Percentiles rank a stretch among this genome's conserved stretches.
These are phyloP conservation scores for Ascidia mentula DNA, from an alignment of 23 tunicate genomes.

Conservation along the genomic window DNA sequence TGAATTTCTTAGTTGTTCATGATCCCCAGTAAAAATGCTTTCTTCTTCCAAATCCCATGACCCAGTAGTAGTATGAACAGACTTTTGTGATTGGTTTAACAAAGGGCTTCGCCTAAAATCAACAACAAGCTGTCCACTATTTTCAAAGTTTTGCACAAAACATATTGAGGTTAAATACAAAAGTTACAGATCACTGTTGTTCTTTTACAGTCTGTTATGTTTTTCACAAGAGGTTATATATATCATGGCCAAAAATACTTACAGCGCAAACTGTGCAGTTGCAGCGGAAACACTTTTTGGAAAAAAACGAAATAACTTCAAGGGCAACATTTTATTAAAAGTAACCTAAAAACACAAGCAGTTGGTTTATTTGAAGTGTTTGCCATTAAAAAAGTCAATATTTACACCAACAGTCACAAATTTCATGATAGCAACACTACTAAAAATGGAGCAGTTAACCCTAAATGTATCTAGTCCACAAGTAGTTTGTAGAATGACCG, in stretches of 20 bases:
- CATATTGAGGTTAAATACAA: too few species aligned
- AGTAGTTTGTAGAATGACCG: neutral
- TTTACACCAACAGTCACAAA: neutral
- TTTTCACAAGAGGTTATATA: too few species aligned
- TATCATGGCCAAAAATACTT: too few species aligned
- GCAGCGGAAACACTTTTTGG: too few species aligned
- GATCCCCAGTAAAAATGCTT: constrained; percentile 70
- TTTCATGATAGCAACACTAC: neutral
- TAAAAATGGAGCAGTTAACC: too few species aligned
- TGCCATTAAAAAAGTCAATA: neutral
- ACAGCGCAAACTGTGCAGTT: too few species aligned
- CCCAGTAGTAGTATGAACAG: constrained; percentile 30
- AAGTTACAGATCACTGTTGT: too few species aligned
- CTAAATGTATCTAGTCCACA: neutral
- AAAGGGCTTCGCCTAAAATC: too few species aligned
- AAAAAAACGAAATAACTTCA: neutral
- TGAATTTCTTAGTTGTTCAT: constrained; percentile 73
- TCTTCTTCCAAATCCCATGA: constrained; percentile 82
- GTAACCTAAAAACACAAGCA: neutral
- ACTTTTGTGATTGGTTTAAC: neutral
- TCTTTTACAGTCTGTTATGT: too few species aligned
- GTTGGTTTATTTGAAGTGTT: neutral
- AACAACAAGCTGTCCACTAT: too few species aligned
- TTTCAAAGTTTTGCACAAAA: too few species aligned
- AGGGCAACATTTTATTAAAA: neutral